Base-by-base conservation (phyloP, 2,113 vertebrate species). In the Entosphenus tridentatus region DNA sequence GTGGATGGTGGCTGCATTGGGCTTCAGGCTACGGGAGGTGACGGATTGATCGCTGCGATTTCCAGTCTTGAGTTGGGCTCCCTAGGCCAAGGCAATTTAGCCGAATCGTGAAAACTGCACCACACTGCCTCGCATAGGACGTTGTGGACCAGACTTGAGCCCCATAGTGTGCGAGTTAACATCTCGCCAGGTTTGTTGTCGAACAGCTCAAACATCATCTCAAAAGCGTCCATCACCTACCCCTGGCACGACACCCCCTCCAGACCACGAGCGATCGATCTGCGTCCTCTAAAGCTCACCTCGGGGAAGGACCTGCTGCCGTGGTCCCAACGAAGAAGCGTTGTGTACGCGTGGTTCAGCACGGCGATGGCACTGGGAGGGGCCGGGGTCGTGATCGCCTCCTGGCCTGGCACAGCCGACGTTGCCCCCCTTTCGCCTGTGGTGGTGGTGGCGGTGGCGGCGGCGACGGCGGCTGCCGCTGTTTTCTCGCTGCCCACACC, bases 301-400 rank as follows among this genome's bases (percentile, higher is more conserved):
- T 98, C 93, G 1, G 93, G 93, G 76, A 95, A 98, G 12, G 81
- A 83, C n/a, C 79, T 83, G 9, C 76, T 79, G 7, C 74, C 9
- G 8, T 89, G 87, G 76, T 95, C 83, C 93, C 90, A 96, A 59
- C 78, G 83, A 5, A 96, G 85, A 74, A 98, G 85, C 68, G 81
- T 83, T 71, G 96, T 73, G 76, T 88, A 98, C 1, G 89, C 90
- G 1, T 81, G 80, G 13, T 96, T 95, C 75, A 90, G 87, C 55
- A 96, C 74, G 55, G 78, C 75, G 7, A 74, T 67, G 2, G 79
- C 73, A 65, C 72, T 76, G 6, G 78, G 76, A 1, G 72, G 1
- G 0, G 78, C 55, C 12, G 72, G 39, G 39, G 39, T 39, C 39
- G 39, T 39, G 39, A 39, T 39, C 39, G 39, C 39, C 39, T 39